Evolutionary conservation across 1,140 invertebrate species (phyloP), one percentile per base, ranked within the genome.

Genomic region (Brachionus manjavacas): DNA sequence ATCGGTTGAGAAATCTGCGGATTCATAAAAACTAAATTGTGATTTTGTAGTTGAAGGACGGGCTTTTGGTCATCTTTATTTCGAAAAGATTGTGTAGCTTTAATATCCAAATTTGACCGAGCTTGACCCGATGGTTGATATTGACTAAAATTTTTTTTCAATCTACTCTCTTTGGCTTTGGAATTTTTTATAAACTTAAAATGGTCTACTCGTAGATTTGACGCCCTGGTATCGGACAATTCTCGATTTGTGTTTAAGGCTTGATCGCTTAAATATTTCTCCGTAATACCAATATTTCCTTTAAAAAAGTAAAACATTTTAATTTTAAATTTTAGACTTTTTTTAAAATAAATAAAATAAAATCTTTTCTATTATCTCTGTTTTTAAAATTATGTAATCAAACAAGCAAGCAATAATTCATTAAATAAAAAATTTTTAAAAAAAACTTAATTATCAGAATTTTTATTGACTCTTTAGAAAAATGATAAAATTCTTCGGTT

Each of bases 1-100:
- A 76, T 49, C 49, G 20, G 43, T 31, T 31, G 66, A 9, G 66
- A 35, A 23, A 49, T 14, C 12, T 46, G 20, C 23, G 39, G 41
- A 46, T 31, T 49, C 25, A 76, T 39, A 72, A 72, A 72, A 41
- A 39, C 39, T 72, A 72, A 72, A 76, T 76, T 76, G 20, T 76
- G 41, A 76, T 76, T 49, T 76, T 76, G 43, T 4, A 74, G 14
- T 74, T 41, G 70, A 31, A 72, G 20, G 31, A 72, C 28, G 31
- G 41, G 11, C 49, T 76, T 76, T 49, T 49, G 41, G 11, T 76
- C 68, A 43, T 72, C 68, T 76, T 46, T 43, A 76, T 76, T 49
- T 31, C 20, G 9, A 49, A 49, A 76, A 25, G 39, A 76, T 25
- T 25, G 31, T 3, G 43, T 25, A 2, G 16, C 7, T 76, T 46